Base-by-base conservation (phyloP, 2,888 invertebrate species). In the Stenodema calcarata region DNA sequence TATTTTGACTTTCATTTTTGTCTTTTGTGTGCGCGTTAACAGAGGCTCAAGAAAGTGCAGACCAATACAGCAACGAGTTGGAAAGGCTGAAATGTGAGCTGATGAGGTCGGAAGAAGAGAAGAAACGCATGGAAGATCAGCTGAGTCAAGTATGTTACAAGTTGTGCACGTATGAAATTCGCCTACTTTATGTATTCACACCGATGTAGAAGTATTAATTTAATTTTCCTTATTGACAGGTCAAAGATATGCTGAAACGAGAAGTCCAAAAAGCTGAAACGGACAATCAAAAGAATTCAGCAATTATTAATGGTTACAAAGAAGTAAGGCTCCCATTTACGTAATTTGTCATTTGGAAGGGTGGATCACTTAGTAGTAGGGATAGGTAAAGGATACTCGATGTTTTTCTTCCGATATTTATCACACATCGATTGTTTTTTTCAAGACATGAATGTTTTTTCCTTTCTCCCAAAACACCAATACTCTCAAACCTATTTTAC, bases 261-360 rank as follows among this genome's bases (percentile, higher is more conserved):
- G 96, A 96, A 91, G 93, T 96, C 41, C 94, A 94, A 23, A 94
- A 95, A 89, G 94, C 95, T 0, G 94, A 95, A 89, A 93, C 93
- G 28, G 96, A 96, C 88, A 94, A 94, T 54, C 93, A 93, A 7
- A 94, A 95, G 90, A 96, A 96, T 91, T 93, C 94, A 70, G 94
- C 95, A 23, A 97, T 98, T 70, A 96, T 98, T 89, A 93, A 95
- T 79, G 98, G 99, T 90, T 99, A 98, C 90, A 97, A 98, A 91
- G 95, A 96, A 92, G 94, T 94, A 90, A 70, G 84, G 16, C 3
- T n/a, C n/a, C 50, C 4, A 35, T 35, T 35, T 35, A 7, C 35
- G 35, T 4, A 4, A 35, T 35, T 35, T 35, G 35, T 35, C 7
- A 35, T n/a, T n/a, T n/a, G n/a, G n/a, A 35, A 2, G 7, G 35